A percentile compares a stretch with the other conserved stretches of the same genome.
Conservation (phyloP, 2,797 vertebrate species). For the Coregonus sp. region DNA sequence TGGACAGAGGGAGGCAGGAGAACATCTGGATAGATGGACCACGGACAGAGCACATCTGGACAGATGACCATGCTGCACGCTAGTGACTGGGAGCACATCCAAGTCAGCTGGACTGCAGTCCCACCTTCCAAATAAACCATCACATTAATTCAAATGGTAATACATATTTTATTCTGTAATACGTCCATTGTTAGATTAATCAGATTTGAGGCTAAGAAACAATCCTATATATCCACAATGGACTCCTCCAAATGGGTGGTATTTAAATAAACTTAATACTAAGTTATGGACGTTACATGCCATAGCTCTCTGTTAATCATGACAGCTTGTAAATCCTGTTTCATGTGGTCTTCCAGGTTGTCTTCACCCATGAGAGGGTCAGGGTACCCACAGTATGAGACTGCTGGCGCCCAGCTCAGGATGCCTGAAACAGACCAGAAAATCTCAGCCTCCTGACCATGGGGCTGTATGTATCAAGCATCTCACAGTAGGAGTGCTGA, state of each 20-base stretch:
- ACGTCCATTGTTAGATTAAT: neutral
- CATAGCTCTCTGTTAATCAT: too few relatives aligned
- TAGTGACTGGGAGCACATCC: neutral
- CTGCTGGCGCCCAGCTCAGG: too few relatives aligned
- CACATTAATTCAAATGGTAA: neutral
- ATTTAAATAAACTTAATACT: neutral
- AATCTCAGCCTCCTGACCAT: too few relatives aligned
- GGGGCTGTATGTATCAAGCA: too few relatives aligned
- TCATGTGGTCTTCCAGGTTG: too few relatives aligned
- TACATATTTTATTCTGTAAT: neutral
- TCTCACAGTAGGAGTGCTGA: too few relatives aligned
- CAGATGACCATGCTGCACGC: neutral
- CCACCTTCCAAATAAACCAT: neutral
- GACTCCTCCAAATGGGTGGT: neutral
- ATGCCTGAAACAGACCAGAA: too few relatives aligned
- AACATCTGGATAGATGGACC: neutral
- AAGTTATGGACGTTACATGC: too few relatives aligned
- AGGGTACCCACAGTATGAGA: too few relatives aligned
- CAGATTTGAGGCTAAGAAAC: neutral
- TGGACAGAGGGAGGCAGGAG: neutral
- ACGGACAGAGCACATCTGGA: slow-evolving; percentile 13
- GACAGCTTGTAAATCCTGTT: too few relatives aligned
- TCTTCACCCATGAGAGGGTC: too few relatives aligned
- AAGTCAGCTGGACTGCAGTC: neutral
- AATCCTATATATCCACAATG: neutral